Evolutionary conservation across 37 sponge, comb jelly and placozoan species (phyloP), one percentile per base, ranked within the genome.

Genomic region (Mnemiopsis leidyi): DNA sequence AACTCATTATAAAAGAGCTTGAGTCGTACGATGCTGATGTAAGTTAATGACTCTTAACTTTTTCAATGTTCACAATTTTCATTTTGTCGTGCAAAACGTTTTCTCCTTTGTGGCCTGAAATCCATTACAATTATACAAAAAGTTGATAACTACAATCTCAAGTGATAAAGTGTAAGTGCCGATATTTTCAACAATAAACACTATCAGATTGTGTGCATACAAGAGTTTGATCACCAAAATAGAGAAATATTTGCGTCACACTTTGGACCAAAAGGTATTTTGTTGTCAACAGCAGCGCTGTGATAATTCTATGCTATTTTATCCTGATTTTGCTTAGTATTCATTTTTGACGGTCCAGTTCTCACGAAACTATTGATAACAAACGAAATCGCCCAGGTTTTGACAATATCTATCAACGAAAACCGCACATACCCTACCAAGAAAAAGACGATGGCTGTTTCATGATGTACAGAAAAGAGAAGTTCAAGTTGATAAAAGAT

Each of bases 361-460:
- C n/a, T 67, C 13, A 21, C 68, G 20, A 13, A 67, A 67, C 68
- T 67, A 67, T 21, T 67, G 20, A 21, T 67, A 67, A 13, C 68
- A 67, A 13, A 21, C 68, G 13, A 13, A 21, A n/a, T n/a, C n/a
- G 25, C 29, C 21, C 90, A 85, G 90, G 90, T 2, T 85, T 36
- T 40, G 90, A 38, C 0, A 35, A 40, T 5, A 18, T 85, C 23
- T 85, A 36, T 26, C 38, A 85, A 33, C 9, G 90, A 33, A 85
- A 85, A 37, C 90, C 90, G 20, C 23, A n/a, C 61, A 40, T 85
- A 33, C 90, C 90, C 0, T 85, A 28, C 48, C 90, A 85, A 85
- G 90, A 85, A 37, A 85, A 85, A 40, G 90, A 85, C 23, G 90
- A 85, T 28, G 90, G 90, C 0, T 85, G 90, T 85, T 85, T 85